phyloP scores from a whole-genome alignment of 2,797 vertebrate species.

The Pangasius larnaudii region DNA sequence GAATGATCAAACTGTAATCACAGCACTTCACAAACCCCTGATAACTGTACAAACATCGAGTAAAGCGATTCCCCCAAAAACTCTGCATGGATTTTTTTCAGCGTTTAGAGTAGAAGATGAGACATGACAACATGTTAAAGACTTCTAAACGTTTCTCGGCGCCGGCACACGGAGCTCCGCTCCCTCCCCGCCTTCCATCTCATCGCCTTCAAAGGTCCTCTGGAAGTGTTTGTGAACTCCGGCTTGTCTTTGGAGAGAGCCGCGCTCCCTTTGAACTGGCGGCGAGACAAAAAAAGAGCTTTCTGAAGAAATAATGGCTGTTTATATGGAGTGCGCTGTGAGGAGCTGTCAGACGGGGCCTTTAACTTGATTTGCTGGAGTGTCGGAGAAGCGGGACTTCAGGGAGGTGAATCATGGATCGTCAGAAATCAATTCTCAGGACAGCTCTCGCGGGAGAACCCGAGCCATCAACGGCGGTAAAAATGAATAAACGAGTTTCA shows the following conservation, averaged over 20 bases:
- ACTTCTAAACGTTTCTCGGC: constrained; percentile 43
- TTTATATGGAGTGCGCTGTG: constrained; percentile 73
- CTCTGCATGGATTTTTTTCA: not conserved
- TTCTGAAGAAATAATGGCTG: constrained; percentile 77
- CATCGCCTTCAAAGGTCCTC: constrained; percentile 61
- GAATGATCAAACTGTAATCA: not conserved
- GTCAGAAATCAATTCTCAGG: constrained; percentile 80
- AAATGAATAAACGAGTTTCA: constrained; percentile 78
- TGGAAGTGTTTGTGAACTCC: constrained; percentile 59
- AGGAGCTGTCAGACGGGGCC: constrained; percentile 73
- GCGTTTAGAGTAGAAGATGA: constrained; percentile 11
- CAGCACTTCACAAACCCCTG: not conserved
- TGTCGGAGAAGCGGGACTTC: constrained; percentile 69
- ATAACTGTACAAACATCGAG: not conserved
- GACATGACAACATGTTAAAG: constrained; percentile 49
- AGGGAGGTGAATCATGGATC: constrained; percentile 74
- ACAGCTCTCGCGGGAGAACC: constrained; percentile 70
- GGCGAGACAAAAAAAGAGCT: constrained; percentile 75
- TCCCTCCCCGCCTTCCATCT: constrained; percentile 35
- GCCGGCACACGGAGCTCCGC: constrained; percentile 27
- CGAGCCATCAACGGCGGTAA: constrained; percentile 69
- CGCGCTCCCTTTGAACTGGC: constrained; percentile 66
- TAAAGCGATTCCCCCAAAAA: not conserved
- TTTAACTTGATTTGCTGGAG: constrained; percentile 80
- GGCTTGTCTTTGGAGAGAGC: constrained; percentile 60